Percentiles rank a stretch among this genome's conserved stretches.
Conservation (phyloP, 1,140 invertebrate species). For the Notospermus geniculatus region DNA sequence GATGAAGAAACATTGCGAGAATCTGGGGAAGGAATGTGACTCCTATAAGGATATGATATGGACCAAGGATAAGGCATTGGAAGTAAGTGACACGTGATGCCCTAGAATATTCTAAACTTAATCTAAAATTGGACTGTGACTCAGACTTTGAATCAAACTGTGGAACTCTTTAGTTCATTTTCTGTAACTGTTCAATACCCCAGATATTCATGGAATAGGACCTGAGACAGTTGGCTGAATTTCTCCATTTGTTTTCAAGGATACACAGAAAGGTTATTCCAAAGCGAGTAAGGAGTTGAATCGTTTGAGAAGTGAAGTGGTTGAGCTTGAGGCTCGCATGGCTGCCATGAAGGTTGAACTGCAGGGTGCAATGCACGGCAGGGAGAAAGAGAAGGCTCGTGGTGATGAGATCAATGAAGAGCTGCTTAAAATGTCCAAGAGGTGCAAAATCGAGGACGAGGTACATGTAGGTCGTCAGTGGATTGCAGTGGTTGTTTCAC, state of each 20-base stretch:
- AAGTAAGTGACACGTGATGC: constrained; percentile 32
- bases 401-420: constrained; percentile 45
- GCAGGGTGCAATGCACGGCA: constrained; percentile 32
- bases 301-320: constrained; percentile 35
- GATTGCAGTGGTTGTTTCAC: too few species aligned
- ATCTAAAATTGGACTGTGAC: too few species aligned
- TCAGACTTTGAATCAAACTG: too few species aligned
- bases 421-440: constrained; percentile 48
- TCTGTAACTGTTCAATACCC: too few species aligned
- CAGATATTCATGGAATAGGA: too few species aligned
- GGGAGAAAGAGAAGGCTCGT: constrained; percentile 39
- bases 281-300: constrained; percentile 45
- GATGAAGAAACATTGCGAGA: constrained; percentile 34
- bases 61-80: constrained; percentile 49
- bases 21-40: constrained; percentile 40
- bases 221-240: too few species aligned
- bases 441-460: constrained; percentile 46
- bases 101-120: too few species aligned
- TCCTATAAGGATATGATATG: constrained; percentile 44
- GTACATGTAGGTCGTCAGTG: too few species aligned
- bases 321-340: constrained; percentile 39
- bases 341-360: constrained; percentile 38
- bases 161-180: too few species aligned
- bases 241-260: too few species aligned
- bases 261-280: constrained; percentile 45